Evolutionary conservation across 2,113 vertebrate species (phyloP).

Genomic region (Rhodinocichla rosea): DNA sequence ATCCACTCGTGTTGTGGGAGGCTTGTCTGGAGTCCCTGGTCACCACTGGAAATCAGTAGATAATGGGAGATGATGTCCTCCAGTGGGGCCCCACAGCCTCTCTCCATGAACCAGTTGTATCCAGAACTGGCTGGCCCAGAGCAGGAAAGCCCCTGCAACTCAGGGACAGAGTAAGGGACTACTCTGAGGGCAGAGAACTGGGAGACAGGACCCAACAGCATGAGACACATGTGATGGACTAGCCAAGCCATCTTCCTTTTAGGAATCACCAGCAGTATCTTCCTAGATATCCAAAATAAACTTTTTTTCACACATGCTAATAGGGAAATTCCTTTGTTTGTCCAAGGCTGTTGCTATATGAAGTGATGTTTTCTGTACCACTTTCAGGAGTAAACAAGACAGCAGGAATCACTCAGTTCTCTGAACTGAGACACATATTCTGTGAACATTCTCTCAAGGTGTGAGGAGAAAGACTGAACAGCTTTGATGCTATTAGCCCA

Average conservation of each 20-base stretch:
- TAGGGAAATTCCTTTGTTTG: neutral
- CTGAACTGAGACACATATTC: neutral
- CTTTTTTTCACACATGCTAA: neutral
- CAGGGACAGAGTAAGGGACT: neutral
- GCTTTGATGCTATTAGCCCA: neutral
- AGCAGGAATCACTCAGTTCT: neutral
- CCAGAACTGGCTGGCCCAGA: neutral
- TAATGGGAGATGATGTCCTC: neutral
- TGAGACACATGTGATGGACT: neutral
- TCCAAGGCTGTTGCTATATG: neutral
- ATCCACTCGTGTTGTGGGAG: fast-evolving
- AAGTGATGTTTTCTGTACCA: neutral
- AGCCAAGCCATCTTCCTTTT: neutral
- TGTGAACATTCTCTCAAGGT: neutral
- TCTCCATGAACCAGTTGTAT: fast-evolving
- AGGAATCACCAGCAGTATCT: neutral
- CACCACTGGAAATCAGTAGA: neutral
- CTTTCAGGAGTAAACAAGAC: neutral
- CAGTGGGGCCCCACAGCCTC: neutral
- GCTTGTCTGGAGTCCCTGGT: neutral
- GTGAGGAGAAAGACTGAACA: neutral
- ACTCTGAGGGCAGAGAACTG: neutral
- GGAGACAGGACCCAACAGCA: neutral
- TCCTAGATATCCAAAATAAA: neutral
- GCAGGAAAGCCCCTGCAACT: neutral